Base-by-base conservation (phyloP, 64 coral and sea anemone species). In the Platygyra sinensis region DNA sequence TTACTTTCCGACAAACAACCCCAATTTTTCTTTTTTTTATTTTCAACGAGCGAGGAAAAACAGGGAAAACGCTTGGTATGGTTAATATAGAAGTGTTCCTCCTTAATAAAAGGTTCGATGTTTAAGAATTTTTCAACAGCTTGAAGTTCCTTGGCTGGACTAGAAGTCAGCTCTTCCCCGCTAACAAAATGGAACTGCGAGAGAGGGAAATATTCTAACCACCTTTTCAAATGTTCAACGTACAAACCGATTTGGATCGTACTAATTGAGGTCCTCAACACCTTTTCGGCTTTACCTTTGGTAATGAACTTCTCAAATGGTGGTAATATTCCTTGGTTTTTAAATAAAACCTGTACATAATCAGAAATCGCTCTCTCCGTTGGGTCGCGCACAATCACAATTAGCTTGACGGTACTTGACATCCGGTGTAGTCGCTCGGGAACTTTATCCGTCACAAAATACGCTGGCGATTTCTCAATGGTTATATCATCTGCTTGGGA, bases 181-280 rank as follows among this genome's bases (percentile, higher is more conserved):
- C 81, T 94, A 11, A 90, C 93, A 90, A 94, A 84, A 72, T 90
- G 87, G 10, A 94, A 30, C 36, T 90, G 88, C n/a, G 74, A 57
- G 27, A 77, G 18, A 8, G 87, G 67, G 36, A 94, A 94, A 79
- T 73, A 94, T 73, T 77, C 86, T 46, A 86, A 67, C 93, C 93
- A 94, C 9, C 67, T 76, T 77, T 60, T 90, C n/a, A 94, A 79
- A 73, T 94, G 93, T 46, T 90, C 72, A 31, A 89, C 60, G 25
- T 94, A 94, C 30, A 94, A 28, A 72, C 93, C 93, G 18, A 78
- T 84, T 67, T 86, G 57, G 33, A 94, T 24, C 55, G 76, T 52
- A 78, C 36, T 19, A 30, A 59, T 69, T 22, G 75, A 76, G 25
- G 72, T 51, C 50, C 57, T 57, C 72, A 94, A 28, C 7, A 29